phyloP scores from a whole-genome alignment of 35 echinoderm and acorn worm genomes.

The Hemicentrotus pulcherrimus region DNA sequence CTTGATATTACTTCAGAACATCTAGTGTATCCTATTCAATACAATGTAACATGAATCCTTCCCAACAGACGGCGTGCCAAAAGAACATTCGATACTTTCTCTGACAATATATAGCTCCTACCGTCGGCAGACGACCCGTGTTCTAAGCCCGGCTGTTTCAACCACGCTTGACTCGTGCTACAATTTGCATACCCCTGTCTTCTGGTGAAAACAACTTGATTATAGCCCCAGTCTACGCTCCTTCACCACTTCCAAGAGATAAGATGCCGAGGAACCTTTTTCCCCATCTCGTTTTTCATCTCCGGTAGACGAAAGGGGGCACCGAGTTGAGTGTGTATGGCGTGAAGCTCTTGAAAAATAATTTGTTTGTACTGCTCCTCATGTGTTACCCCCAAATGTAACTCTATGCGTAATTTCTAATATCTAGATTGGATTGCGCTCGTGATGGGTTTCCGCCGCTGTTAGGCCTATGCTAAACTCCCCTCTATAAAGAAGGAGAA shows the following conservation, averaged over 20 bases:
- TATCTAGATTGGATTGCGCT: slow-evolving; percentile 34
- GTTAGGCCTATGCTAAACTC: neutral
- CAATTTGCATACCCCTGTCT: slow-evolving; percentile 6
- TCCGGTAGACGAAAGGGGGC: neutral
- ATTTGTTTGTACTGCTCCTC: slow-evolving; percentile 43
- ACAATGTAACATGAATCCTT: neutral
- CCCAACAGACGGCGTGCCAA: neutral
- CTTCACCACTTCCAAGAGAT: neutral
- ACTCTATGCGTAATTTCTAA: slow-evolving; percentile 46
- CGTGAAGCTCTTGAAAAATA: slow-evolving; percentile 15
- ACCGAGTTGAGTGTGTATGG: neutral
- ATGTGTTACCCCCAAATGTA: slow-evolving; percentile 31
- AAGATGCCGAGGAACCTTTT: neutral
- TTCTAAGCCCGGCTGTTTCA: neutral
- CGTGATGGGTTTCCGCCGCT: neutral
- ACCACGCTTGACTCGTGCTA: neutral
- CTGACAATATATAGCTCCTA: neutral
- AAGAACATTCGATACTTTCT: neutral
- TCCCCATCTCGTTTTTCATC: slow-evolving; percentile 15
- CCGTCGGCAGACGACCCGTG: neutral
- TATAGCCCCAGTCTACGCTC: slow-evolving; percentile 38
- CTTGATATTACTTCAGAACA: neutral
- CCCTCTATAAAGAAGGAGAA: too few species aligned
- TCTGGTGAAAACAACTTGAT: slow-evolving; percentile 24
- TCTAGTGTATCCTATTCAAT: neutral